Percentiles rank a stretch among this genome's conserved stretches.
phyloP scores from a whole-genome alignment of 2,888 invertebrate species.

The Agonum fuliginosum region DNA sequence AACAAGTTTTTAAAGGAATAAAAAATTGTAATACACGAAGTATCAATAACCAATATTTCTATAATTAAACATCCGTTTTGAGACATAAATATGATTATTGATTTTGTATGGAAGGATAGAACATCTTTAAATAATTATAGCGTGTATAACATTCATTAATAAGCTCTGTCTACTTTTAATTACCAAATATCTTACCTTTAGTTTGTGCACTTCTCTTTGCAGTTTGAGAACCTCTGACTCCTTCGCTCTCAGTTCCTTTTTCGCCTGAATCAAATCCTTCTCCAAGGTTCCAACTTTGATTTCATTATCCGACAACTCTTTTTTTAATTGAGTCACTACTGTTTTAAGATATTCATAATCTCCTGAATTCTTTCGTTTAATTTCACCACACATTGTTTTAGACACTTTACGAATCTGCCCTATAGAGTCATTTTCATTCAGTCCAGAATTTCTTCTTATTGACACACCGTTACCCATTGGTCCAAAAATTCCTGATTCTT shows the following conservation, averaged over 20 bases:
- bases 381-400: slow-evolving; percentile 65
- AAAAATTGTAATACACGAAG: too few species aligned
- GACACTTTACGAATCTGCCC: slow-evolving; percentile 68
- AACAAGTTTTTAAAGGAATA: not conserved
- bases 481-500: slow-evolving; percentile 70
- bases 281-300: slow-evolving; percentile 73
- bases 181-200: slow-evolving; percentile 74
- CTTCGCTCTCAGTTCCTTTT: slow-evolving; percentile 74
- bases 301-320: slow-evolving; percentile 74
- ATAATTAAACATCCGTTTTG: not conserved
- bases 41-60: not conserved
- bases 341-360: slow-evolving; percentile 71
- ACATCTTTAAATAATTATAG: slow-evolving; percentile 33
- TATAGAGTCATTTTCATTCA: slow-evolving; percentile 64
- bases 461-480: slow-evolving; percentile 71
- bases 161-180: not conserved
- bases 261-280: slow-evolving; percentile 75
- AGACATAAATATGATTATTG: not conserved
- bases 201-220: slow-evolving; percentile 82
- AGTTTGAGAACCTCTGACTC: slow-evolving; percentile 78
- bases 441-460: slow-evolving; percentile 66
- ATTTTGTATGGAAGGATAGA: slow-evolving; percentile 4
- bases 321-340: slow-evolving; percentile 72
- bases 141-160: slow-evolving; percentile 1
- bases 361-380: slow-evolving; percentile 65